phyloP scores from a whole-genome alignment of 1,140 invertebrate species.

The Solenopsis invicta region DNA sequence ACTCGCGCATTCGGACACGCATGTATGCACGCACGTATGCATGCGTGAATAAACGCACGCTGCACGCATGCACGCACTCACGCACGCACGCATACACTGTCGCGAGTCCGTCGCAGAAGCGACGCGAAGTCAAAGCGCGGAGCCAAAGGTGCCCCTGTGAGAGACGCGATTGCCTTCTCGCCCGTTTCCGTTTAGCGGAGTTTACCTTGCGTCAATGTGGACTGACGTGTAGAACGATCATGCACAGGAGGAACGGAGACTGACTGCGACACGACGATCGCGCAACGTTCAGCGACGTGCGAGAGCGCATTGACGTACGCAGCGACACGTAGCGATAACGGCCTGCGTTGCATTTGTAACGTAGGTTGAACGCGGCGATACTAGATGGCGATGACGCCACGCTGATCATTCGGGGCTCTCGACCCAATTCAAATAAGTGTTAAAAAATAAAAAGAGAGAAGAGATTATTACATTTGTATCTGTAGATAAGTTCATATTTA shows the following conservation, averaged over 20 bases:
- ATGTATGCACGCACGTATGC: background rate
- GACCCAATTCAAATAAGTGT: no score
- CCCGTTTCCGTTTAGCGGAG: background rate
- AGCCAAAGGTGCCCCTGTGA: background rate
- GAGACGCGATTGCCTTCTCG: background rate
- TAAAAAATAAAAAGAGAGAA: no score
- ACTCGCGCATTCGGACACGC: background rate
- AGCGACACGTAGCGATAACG: constrained; percentile 5
- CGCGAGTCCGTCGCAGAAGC: background rate
- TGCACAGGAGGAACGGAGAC: background rate
- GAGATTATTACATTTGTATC: no score
- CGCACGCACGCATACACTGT: background rate
- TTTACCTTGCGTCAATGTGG: constrained; percentile 50
- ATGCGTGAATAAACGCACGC: background rate
- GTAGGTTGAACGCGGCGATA: background rate
- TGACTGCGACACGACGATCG: background rate
- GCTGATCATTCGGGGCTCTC: background rate
- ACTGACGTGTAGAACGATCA: constrained; percentile 7
- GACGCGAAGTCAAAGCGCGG: background rate
- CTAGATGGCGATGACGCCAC: constrained; percentile 39
- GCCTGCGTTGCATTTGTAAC: background rate
- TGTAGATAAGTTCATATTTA: no score
- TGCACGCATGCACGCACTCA: background rate
- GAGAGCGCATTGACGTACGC: constrained; percentile 12
- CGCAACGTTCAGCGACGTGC: constrained; percentile 35